Conservation (phyloP, 2,797 vertebrate species). For the Rallus crepitans region DNA sequence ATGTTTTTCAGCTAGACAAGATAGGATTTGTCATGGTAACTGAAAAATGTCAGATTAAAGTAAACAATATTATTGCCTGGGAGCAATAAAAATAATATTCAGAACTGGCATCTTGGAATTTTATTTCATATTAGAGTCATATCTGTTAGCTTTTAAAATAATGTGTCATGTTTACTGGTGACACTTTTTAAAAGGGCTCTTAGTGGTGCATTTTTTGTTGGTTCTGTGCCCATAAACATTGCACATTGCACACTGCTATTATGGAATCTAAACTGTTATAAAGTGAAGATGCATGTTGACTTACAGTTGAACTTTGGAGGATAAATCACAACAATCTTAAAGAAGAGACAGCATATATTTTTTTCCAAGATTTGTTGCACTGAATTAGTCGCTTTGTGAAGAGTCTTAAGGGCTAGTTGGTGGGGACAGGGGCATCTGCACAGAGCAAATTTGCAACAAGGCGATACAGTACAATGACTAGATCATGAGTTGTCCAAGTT, state of each 20-base stretch:
- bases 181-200: not conserved
- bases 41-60: not conserved
- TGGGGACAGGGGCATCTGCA: not conserved
- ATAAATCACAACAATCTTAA: not conserved
- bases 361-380: not conserved
- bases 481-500: accelerated
- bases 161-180: not conserved
- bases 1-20: not conserved
- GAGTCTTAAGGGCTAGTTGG: not conserved
- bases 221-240: not conserved
- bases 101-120: not conserved
- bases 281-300: not conserved
- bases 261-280: too few species aligned
- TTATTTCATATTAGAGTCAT: not conserved
- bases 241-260: too few species aligned
- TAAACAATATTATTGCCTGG: not conserved
- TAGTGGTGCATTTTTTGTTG: not conserved
- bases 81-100: not conserved
- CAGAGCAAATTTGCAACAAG: not conserved
- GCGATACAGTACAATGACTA: too few species aligned
- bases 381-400: not conserved
- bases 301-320: not conserved
- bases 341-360: not conserved
- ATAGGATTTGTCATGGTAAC: not conserved
- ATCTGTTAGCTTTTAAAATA: not conserved